Evolutionary conservation across 2,113 vertebrate genomes (phyloP).

Genomic region (Salvelinus fontinalis): DNA sequence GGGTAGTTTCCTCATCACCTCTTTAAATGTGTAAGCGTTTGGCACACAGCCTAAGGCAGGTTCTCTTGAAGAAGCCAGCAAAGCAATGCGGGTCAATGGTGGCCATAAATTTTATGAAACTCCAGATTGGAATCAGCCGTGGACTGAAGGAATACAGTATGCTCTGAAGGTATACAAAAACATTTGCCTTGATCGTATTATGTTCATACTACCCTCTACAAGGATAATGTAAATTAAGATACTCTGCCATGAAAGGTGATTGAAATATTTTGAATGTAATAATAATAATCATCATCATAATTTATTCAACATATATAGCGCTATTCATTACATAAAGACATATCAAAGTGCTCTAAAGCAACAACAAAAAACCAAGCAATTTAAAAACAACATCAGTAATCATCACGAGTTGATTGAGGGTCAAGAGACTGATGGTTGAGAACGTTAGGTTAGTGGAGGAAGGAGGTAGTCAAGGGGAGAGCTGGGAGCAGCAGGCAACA

Average conservation of each 20-base stretch:
- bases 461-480: no score
- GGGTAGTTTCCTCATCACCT: constrained; percentile 96
- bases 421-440: no score
- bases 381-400: no score
- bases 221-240: background rate
- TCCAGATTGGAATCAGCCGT: constrained; percentile 78
- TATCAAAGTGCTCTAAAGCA: no score
- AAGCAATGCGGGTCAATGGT: constrained; percentile 79
- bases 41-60: constrained; percentile 82
- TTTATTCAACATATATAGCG: no score
- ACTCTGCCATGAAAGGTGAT: background rate
- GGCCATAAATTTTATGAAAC: constrained; percentile 67
- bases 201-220: background rate
- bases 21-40: constrained; percentile 96
- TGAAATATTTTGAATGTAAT: background rate
- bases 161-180: constrained; percentile 21
- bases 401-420: no score
- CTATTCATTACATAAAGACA: no score
- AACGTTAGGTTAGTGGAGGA: no score
- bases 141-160: constrained; percentile 29
- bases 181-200: constrained; percentile 17
- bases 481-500: no score
- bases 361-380: no score
- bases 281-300: no score
- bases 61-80: constrained; percentile 84